A percentile compares a stretch with the other conserved stretches of the same genome.
phyloP scores from a whole-genome alignment of 92 coral and sea anemone genomes.

The Umimayanthus chanpuru region DNA sequence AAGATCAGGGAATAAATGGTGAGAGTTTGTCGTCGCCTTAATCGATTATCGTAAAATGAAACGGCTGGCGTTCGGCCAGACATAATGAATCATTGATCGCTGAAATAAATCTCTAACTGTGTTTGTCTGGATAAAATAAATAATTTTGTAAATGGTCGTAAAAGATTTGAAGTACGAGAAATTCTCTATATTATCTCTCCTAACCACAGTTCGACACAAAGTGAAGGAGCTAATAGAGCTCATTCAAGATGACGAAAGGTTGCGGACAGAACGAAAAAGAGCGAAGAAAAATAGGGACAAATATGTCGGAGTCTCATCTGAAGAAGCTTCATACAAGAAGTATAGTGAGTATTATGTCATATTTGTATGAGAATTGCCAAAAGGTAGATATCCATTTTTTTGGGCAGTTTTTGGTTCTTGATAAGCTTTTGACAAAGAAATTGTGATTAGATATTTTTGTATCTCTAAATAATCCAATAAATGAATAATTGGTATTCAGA shows the following conservation, averaged over 20 bases:
- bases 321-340: constrained; percentile 63
- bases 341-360: constrained; percentile 76
- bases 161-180: not conserved
- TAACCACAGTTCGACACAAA: constrained; percentile 89
- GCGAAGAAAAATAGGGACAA: constrained; percentile 96
- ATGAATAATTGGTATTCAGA: not conserved
- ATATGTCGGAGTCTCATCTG: constrained; percentile 89
- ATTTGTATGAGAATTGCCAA: too few species aligned
- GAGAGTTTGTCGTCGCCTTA: constrained; percentile 29
- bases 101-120: not conserved
- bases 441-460: not conserved
- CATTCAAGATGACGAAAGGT: constrained; percentile 91
- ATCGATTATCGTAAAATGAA: not conserved
- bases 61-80: not conserved
- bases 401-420: not conserved
- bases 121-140: not conserved
- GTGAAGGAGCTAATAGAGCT: constrained; percentile 92
- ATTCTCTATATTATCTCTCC: not conserved
- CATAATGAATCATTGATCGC: constrained; percentile 10
- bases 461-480: not conserved
- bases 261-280: constrained; percentile 86
- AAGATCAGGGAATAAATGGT: constrained; percentile 98
- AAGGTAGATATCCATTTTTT: too few species aligned
- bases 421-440: not conserved
- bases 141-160: not conserved